A percentile compares a stretch with the other conserved stretches of the same genome.
Evolutionary conservation across 2,113 vertebrate genomes (phyloP).

Genomic region (Gallinago jamesoni): DNA sequence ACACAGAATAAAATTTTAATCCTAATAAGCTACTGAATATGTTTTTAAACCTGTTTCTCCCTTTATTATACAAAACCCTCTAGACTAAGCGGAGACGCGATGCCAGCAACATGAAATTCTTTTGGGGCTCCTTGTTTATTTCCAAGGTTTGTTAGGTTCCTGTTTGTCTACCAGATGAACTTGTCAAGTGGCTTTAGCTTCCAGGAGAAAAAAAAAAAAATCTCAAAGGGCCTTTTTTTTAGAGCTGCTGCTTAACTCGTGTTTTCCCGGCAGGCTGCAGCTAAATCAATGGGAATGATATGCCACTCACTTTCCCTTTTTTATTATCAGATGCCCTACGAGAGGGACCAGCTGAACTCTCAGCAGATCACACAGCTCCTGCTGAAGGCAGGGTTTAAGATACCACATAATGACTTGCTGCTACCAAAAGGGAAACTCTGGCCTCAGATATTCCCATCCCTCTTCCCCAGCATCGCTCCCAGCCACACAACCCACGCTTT

Average conservation of each 20-base stretch:
- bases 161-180: not conserved
- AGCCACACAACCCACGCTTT: fast-evolving
- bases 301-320: not conserved
- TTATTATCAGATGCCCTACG: not conserved
- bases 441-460: not conserved
- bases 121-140: not conserved
- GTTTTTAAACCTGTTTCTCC: conserved; percentile 18
- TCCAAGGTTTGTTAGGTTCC: not conserved
- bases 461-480: not conserved
- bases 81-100: not conserved
- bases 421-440: not conserved
- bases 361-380: not conserved
- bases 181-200: not conserved
- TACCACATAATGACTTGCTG: not conserved
- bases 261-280: not conserved
- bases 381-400: not conserved
- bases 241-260: not conserved
- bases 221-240: not conserved
- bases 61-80: not conserved
- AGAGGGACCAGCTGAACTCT: not conserved
- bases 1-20: conserved; percentile 52
- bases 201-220: not conserved
- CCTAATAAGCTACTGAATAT: not conserved
- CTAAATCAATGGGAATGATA: not conserved
- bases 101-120: not conserved